Evolutionary conservation across 1,140 invertebrate genomes (phyloP), one percentile per base, ranked within the genome.

Genomic region (Carposina sasakii): DNA sequence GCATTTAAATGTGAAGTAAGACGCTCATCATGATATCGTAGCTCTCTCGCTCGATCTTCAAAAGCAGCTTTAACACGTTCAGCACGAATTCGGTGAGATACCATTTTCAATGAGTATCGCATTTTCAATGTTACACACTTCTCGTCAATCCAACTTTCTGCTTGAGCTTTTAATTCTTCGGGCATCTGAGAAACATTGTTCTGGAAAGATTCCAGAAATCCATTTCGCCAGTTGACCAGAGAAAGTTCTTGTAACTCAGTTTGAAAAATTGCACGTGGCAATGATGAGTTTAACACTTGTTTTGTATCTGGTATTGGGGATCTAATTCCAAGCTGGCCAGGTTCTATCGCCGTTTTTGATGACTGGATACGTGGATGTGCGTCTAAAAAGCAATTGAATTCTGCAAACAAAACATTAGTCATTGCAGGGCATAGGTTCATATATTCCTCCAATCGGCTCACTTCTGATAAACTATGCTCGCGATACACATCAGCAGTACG

Each of bases 181-280:
- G 67, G 45, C 1, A 82, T 48, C 40, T 57, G 30, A 24, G 57
- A 48, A 2, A 82, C 33, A 42, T 67, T 70, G 20, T 51, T 55
- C 28, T 58, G 40, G 48, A 82, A 71, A 4, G 71, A 66, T 57
- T 77, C 74, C 3, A 82, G 52, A 46, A 76, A 77, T 17, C 67
- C 68, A 46, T 79, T 79, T 48, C 51, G 68, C 69, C 71, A 76
- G 42, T 76, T 75, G 39, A 45, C 48, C n/a, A 79, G 41, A 8
- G 67, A 54, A 21, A 63, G 4, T 37, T 70, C 63, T 56, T 82
- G 69, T 6, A 75, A 37, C 42, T 72, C 63, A 5, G 68, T 71
- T 58, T 73, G 61, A 5, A 69, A 59, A 37, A 79, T 59, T 0
- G 59, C 63, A 23, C 63, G 64, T 2, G 64, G 52, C 20, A 78